These are phyloP conservation scores for Montipora capitata DNA, from an alignment of 92 coral and sea anemone genomes.

Conservation along the genomic window DNA sequence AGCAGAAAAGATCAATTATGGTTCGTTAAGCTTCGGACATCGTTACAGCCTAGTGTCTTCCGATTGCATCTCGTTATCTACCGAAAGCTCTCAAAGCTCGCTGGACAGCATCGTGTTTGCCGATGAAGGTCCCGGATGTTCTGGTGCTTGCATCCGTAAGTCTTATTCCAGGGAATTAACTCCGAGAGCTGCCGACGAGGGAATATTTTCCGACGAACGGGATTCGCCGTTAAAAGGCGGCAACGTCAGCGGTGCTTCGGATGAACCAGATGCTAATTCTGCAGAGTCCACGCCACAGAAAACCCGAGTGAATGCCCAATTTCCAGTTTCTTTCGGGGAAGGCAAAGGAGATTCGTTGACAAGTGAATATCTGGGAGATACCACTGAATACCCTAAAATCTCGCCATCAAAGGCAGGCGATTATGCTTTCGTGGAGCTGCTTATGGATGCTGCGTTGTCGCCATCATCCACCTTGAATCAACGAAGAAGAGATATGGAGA, in stretches of 20 bases:
- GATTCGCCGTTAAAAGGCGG: slow-evolving; percentile 50
- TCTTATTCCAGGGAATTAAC: slow-evolving; percentile 28
- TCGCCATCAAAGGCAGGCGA: slow-evolving; percentile 41
- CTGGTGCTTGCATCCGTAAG: not conserved
- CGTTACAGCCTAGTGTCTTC: slow-evolving; percentile 99
- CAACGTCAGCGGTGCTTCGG: not conserved
- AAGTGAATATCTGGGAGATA: not conserved
- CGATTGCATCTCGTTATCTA: slow-evolving; percentile 95
- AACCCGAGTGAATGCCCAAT: slow-evolving; percentile 33
- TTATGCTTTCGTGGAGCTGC: slow-evolving; percentile 59
- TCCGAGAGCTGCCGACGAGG: slow-evolving; percentile 76
- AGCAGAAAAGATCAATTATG: slow-evolving; percentile 75
- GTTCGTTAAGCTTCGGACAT: slow-evolving; percentile 87
- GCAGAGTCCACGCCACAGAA: slow-evolving; percentile 36
- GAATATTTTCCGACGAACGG: slow-evolving; percentile 83
- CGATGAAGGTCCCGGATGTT: slow-evolving; percentile 66
- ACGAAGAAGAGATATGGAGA: slow-evolving; percentile 8
- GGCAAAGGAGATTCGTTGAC: slow-evolving; percentile 8
- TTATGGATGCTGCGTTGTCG: slow-evolving; percentile 86
- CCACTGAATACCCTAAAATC: not conserved
- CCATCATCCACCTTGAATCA: slow-evolving; percentile 52
- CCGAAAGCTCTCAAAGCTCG: slow-evolving; percentile 92
- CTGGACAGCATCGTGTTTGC: slow-evolving; percentile 78
- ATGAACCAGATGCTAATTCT: slow-evolving; percentile 26
- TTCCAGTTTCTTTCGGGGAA: slow-evolving; percentile 12